phyloP scores from a whole-genome alignment of 2,888 invertebrate species.

The Lymantria dispar region DNA sequence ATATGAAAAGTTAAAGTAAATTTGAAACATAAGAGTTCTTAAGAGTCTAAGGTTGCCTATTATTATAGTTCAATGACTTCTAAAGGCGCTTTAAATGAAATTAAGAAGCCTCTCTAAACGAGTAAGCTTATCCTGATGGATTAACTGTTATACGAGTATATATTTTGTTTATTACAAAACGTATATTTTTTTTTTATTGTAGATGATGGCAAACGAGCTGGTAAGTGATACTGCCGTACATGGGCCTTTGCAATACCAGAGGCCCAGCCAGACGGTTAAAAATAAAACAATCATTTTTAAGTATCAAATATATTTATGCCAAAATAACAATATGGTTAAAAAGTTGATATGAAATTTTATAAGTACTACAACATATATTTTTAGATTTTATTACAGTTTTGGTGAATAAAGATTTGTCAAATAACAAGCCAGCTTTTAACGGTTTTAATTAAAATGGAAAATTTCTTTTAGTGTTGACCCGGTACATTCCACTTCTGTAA shows the following conservation, averaged over 20 bases:
- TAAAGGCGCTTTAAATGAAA: slow-evolving; percentile 45
- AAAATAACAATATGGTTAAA: background rate
- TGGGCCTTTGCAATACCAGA: too few relatives aligned
- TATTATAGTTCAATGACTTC: slow-evolving; percentile 50
- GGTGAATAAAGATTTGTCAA: too few relatives aligned
- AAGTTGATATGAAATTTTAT: too few relatives aligned
- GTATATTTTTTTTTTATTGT: background rate
- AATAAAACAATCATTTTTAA: background rate
- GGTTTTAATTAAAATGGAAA: slow-evolving; percentile 35
- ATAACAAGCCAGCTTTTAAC: too few relatives aligned
- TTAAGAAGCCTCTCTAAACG: slow-evolving; percentile 53
- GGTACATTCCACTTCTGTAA: slow-evolving; percentile 52
- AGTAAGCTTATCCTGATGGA: slow-evolving; percentile 50
- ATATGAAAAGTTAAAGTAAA: background rate
- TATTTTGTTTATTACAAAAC: slow-evolving; percentile 4
- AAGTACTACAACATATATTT: too few relatives aligned
- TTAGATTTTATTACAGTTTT: too few relatives aligned
- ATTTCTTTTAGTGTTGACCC: slow-evolving; percentile 48
- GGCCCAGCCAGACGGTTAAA: too few relatives aligned
- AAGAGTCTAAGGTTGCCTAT: slow-evolving; percentile 28
- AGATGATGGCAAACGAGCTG: too few relatives aligned
- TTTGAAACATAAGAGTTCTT: background rate
- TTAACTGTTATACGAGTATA: slow-evolving; percentile 22
- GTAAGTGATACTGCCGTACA: too few relatives aligned
- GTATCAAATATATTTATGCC: background rate